Percentiles rank a stretch among this genome's conserved stretches.
Conservation (phyloP, 2,797 vertebrate genomes). For the Lagodon rhomboides region DNA sequence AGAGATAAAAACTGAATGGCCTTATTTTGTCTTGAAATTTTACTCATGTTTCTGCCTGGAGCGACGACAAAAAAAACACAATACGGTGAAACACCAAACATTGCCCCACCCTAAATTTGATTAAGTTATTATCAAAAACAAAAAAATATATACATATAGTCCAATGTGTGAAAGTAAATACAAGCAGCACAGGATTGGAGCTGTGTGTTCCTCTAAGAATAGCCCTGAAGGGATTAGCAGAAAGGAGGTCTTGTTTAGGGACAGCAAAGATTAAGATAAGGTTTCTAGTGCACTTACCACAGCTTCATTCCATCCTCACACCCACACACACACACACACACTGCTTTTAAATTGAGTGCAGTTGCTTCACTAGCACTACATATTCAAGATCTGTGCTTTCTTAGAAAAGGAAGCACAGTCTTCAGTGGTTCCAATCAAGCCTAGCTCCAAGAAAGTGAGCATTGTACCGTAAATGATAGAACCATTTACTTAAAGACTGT, state of each 20-base stretch:
- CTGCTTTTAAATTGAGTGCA: conserved; percentile 21
- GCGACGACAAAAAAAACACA: conserved; percentile 49
- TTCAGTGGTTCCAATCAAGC: conserved; percentile 20
- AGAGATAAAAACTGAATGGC: conserved; percentile 56
- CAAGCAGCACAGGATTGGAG: conserved; percentile 15
- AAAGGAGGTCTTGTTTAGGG: conserved; percentile 53
- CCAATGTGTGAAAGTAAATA: conserved; percentile 51
- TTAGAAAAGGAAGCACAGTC: conserved; percentile 15
- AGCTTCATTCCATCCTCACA: conserved; percentile 59
- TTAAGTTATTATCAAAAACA: conserved; percentile 59
- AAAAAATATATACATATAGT: conserved; percentile 36
- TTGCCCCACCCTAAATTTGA: conserved; percentile 47
- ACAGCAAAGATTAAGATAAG: conserved; percentile 70
- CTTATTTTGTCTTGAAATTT: conserved; percentile 64
- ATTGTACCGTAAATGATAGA: conserved; percentile 8
- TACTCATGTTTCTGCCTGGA: conserved; percentile 38
- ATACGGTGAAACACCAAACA: conserved; percentile 43
- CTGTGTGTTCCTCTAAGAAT: conserved; percentile 51
- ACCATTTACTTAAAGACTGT: not conserved
- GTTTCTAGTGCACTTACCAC: conserved; percentile 63
- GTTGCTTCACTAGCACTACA: conserved; percentile 1
- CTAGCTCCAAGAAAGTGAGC: conserved; percentile 15
- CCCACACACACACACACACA: conserved; percentile 27
- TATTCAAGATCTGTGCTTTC: conserved; percentile 7
- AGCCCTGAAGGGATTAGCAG: conserved; percentile 52